These are phyloP conservation scores for Perodicticus potto DNA, from an alignment of 2,797 vertebrate genomes.

Conservation along the genomic window DNA sequence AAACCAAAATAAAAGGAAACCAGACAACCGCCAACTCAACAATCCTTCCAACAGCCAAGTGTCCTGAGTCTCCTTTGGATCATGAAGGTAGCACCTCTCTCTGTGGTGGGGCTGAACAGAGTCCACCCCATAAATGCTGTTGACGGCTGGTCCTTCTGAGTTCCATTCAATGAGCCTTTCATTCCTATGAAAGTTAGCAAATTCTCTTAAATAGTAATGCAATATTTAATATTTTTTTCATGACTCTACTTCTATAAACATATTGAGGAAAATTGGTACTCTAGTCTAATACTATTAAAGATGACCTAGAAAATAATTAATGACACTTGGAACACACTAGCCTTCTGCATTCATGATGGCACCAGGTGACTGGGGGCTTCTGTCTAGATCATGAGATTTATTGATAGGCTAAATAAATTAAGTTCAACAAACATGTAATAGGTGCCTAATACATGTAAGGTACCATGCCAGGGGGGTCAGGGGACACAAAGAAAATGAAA, in stretches of 20 bases:
- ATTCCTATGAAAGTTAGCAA: constrained; percentile 62
- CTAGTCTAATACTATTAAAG: constrained; percentile 64
- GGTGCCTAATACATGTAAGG: not conserved
- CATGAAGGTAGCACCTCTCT: constrained; percentile 23
- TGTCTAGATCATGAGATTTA: not conserved
- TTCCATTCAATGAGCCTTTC: constrained; percentile 68
- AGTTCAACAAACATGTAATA: not conserved
- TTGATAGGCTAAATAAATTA: constrained; percentile 12
- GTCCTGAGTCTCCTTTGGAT: not conserved
- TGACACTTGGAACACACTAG: not conserved
- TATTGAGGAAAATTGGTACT: constrained; percentile 53
- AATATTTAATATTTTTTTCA: constrained; percentile 60
- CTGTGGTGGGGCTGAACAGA: not conserved
- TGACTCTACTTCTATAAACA: constrained; percentile 37
- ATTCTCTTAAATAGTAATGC: constrained; percentile 66
- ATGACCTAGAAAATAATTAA: constrained; percentile 68
- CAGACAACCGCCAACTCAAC: not conserved
- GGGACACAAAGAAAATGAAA: not conserved
- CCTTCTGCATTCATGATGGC: not conserved
- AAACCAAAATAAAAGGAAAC: constrained; percentile 59
- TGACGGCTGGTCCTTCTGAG: constrained; percentile 8
- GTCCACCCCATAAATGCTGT: constrained; percentile 57
- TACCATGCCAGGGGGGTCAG: not conserved
- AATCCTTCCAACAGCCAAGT: not conserved
- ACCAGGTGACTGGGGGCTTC: not conserved